Conservation (phyloP, 2,888 invertebrate genomes). For the Tetropium fuscum region DNA sequence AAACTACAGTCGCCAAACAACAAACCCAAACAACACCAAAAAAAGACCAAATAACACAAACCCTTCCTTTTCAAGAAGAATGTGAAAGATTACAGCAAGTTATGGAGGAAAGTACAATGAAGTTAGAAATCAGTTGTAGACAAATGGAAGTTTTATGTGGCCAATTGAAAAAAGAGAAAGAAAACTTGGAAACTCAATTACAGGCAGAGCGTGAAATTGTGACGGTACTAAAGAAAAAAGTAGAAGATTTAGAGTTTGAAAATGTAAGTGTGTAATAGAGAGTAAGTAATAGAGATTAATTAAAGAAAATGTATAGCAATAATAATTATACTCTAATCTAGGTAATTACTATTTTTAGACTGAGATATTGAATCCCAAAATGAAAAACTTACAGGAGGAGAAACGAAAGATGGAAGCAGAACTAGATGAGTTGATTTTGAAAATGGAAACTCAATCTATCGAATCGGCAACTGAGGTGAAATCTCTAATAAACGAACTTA, state of each 20-base stretch:
- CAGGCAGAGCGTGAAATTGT: conserved; percentile 54
- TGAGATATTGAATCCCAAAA: conserved; percentile 38
- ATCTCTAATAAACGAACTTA: conserved; percentile 54
- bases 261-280: conserved; percentile 49
- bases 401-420: conserved; percentile 43
- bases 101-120: conserved; percentile 60
- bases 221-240: conserved; percentile 51
- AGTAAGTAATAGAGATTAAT: too few species aligned
- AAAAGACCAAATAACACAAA: conserved; percentile 48
- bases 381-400: conserved; percentile 48
- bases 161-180: conserved; percentile 60
- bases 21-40: too few species aligned
- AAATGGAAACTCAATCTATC: conserved; percentile 45
- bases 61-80: conserved; percentile 54
- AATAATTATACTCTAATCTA: too few species aligned
- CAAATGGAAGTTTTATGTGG: conserved; percentile 61
- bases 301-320: too few species aligned
- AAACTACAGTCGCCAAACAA: too few species aligned
- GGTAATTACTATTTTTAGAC: conserved; percentile 37
- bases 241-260: conserved; percentile 56
- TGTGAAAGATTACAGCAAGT: conserved; percentile 57
- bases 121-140: conserved; percentile 60
- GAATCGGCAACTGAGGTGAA: conserved; percentile 52
- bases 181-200: conserved; percentile 55
- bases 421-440: conserved; percentile 45